Base-by-base conservation (phyloP, 2,888 invertebrate genomes). In the Amaurobius ferox region DNA sequence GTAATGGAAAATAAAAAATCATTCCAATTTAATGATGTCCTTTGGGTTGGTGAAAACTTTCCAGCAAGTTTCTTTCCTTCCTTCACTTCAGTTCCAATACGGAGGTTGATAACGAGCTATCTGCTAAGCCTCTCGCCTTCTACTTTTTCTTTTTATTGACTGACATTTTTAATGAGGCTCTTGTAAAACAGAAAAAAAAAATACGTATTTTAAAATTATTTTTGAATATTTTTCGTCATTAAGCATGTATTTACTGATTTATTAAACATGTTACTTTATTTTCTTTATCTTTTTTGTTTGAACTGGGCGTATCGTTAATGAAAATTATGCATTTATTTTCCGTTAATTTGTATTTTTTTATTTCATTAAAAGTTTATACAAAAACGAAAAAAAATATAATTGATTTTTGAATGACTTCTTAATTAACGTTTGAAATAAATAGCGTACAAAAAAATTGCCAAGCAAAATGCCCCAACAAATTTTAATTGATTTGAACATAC, bases 161-260 rank as follows among this genome's bases (percentile, higher is more conserved):
- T 77, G 83, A 77, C 77, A 64, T 67, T 85, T 85, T 85, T 85
- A 85, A 85, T 85, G 83, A 85, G 71, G 29, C 71, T 62, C 40
- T 74, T 44, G 48, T 48, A 66, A 26, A 23, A 19, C 0, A 13
- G 29, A 13, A 9, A 61, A 61, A 64, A 32, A 19, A 66, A 19
- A 32, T n/a, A 7, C 26, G 64, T n/a, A 19, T 30, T 66, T 32
- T n/a, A 35, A 66, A 66, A 66, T 66, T 66, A 66, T 66, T 66
- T 66, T 66, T 66, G 32, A 66, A 55, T 55, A 55, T 55, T 55
- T 55, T 55, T 55, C 19, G 23, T 55, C 55, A 55, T 55, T 55
- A 55, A 55, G 55, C 23, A 55, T 23, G 55, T 55, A 55, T 55
- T 55, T 55, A 3, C 23, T 23, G 23, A 55, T 55, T 55, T 55